phyloP scores from a whole-genome alignment of 2,888 invertebrate genomes.

The Drosophila conformis region DNA sequence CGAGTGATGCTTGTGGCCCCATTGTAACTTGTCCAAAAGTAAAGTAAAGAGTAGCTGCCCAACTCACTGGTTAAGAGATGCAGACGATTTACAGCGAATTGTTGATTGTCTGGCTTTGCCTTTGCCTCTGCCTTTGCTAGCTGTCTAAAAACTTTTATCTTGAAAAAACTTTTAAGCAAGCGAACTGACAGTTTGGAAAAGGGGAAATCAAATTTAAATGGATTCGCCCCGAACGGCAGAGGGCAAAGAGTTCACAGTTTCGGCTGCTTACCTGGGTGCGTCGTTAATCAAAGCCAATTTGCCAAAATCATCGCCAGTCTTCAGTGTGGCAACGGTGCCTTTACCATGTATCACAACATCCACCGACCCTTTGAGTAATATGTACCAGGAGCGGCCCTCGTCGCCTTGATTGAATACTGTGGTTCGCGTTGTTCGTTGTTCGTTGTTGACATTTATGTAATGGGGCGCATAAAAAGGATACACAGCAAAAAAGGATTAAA shows the following conservation, averaged over 20 bases:
- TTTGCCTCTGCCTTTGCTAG: neutral
- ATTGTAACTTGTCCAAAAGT: conserved; percentile 14
- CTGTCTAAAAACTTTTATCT: conserved; percentile 40
- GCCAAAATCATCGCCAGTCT: conserved; percentile 95
- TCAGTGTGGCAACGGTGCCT: conserved; percentile 92
- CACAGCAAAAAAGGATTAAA: conserved; percentile 36
- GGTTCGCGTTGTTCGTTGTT: conserved; percentile 21
- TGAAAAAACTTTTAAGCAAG: conserved; percentile 18
- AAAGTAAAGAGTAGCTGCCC: conserved; percentile 26
- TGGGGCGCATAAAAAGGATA: conserved; percentile 10
- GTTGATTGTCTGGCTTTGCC: conserved; percentile 24
- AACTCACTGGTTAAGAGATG: conserved; percentile 8
- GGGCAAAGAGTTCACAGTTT: conserved; percentile 7
- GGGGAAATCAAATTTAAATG: conserved; percentile 8
- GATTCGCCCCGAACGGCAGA: neutral
- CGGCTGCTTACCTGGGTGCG: conserved; percentile 89
- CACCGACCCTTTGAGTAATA: conserved; percentile 92
- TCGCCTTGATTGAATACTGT: conserved; percentile 94
- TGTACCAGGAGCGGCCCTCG: conserved; percentile 94
- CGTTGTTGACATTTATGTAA: conserved; percentile 38
- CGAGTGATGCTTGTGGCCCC: conserved; percentile 18
- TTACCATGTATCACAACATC: conserved; percentile 94
- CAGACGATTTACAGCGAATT: conserved; percentile 47
- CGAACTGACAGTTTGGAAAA: conserved; percentile 28
- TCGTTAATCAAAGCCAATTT: conserved; percentile 94